Percentiles rank a stretch among this genome's conserved stretches.
Conservation (phyloP, 2,888 invertebrate species). For the Patella caerulea region DNA sequence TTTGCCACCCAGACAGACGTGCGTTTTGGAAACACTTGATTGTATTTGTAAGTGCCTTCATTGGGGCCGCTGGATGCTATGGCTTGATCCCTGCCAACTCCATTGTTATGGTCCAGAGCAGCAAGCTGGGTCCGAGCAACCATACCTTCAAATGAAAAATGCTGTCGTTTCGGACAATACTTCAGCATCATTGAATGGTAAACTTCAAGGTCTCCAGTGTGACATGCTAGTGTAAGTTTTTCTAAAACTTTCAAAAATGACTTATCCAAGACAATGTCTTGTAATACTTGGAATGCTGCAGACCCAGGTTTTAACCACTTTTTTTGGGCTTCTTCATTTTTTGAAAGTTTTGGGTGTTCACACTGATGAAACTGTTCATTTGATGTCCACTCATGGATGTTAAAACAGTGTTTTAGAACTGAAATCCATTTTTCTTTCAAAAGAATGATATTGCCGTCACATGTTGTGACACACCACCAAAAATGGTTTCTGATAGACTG, state of each 20-base stretch:
- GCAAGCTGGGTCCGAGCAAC: slow-evolving; percentile 16
- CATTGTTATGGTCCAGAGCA: slow-evolving; percentile 17
- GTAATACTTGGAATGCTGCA: not conserved
- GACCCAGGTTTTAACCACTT: not conserved
- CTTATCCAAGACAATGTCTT: not conserved
- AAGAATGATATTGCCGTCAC: not conserved
- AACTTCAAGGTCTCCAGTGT: slow-evolving; percentile 20
- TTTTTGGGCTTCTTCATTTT: not conserved
- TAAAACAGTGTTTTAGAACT: not conserved
- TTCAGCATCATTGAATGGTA: slow-evolving; percentile 23
- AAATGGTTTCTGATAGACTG: not conserved
- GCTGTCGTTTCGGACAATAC: slow-evolving; percentile 12
- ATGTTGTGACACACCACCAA: not conserved
- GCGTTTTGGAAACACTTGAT: no score
- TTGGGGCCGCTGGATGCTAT: not conserved
- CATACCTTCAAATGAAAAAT: slow-evolving; percentile 13
- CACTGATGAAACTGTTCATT: no score
- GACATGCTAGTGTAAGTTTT: slow-evolving; percentile 6
- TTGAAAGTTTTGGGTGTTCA: not conserved
- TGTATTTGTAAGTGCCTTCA: no score
- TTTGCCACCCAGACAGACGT: no score
- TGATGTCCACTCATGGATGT: not conserved
- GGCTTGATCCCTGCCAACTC: not conserved
- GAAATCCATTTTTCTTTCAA: not conserved
- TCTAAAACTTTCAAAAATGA: not conserved